Evolutionary conservation across 2,888 invertebrate genomes (phyloP), one percentile per base, ranked within the genome.

Genomic region (Leptinotarsa haldemani): DNA sequence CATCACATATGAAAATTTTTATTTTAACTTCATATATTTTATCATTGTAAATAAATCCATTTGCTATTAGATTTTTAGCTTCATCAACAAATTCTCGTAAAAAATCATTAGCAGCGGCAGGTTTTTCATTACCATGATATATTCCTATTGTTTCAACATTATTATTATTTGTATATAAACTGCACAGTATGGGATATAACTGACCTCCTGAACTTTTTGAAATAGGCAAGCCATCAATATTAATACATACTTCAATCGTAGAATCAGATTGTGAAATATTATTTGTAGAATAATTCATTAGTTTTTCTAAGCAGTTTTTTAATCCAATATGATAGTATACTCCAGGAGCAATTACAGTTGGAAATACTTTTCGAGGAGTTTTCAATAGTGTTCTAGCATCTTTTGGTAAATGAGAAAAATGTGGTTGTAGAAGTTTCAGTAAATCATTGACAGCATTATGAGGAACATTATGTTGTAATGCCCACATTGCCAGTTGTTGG

Each of bases 361-460:
- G 20, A 47, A 48, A n/a, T 15, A 65, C 46, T 65, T 65, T 65
- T 16, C 63, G 64, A 63, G 63, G 63, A 70, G 70, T 70, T 50
- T 63, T 61, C 25, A 70, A 22, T 30, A 70, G 30, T 15, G 70
- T 70, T 70, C 70, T 70, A 48, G 63, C 70, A 64, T 64, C 50
- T 50, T 47, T 61, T 64, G 63, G 70, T 16, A 69, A 15, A 3
- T 2, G 47, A 3, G 47, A 58, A 69, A 61, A 47, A 61, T 69
- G 56, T 69, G 69, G 63, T 69, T 69, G 56, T 18, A 69, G 48
- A 40, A 69, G n/a, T 58, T 47, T 69, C 20, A 69, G 61, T 16
- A 69, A 61, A 69, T 69, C 69, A 58, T 69, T 69, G 47, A 69
- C 61, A 61, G 61, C 69, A 46, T 58, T 69, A 58, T 69, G 69